Percentiles rank a stretch among this genome's conserved stretches.
These are phyloP conservation scores for Tamandua tetradactyla DNA, from an alignment of 2,797 vertebrate species.

Conservation along the genomic window DNA sequence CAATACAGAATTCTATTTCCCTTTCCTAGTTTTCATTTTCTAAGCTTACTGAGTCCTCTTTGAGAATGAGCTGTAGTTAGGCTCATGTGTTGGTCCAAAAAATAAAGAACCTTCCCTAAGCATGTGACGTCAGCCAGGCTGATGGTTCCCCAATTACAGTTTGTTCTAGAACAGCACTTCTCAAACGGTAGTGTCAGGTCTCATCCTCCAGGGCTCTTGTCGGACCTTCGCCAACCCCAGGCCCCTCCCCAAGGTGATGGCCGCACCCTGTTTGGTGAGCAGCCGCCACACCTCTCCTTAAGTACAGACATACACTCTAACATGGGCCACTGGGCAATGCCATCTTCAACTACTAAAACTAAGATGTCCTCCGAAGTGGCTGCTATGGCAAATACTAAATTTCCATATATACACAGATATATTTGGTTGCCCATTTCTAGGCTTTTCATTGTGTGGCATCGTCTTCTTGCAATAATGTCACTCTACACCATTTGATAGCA, in stretches of 20 bases:
- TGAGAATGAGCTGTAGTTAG: background rate
- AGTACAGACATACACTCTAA: no score
- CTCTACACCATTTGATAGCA: no score
- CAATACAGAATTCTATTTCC: background rate
- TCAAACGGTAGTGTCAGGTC: accelerated
- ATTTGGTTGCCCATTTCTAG: no score
- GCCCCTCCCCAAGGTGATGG: background rate
- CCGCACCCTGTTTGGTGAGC: background rate
- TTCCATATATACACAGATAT: no score
- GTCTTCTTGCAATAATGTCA: no score
- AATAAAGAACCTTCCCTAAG: background rate
- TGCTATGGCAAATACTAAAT: no score
- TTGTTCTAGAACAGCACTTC: background rate
- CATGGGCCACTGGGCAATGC: background rate
- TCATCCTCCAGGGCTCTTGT: background rate
- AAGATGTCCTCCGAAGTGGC: background rate
- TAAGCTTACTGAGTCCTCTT: background rate
- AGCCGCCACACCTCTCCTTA: background rate
- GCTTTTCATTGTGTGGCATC: no score
- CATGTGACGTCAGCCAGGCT: background rate
- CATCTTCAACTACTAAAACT: background rate
- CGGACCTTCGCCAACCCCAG: background rate
- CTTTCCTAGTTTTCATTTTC: background rate
- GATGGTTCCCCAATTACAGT: background rate
- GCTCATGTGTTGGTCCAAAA: background rate